Conservation (phyloP, 2,888 invertebrate species). For the Dryadula phaetusa region DNA sequence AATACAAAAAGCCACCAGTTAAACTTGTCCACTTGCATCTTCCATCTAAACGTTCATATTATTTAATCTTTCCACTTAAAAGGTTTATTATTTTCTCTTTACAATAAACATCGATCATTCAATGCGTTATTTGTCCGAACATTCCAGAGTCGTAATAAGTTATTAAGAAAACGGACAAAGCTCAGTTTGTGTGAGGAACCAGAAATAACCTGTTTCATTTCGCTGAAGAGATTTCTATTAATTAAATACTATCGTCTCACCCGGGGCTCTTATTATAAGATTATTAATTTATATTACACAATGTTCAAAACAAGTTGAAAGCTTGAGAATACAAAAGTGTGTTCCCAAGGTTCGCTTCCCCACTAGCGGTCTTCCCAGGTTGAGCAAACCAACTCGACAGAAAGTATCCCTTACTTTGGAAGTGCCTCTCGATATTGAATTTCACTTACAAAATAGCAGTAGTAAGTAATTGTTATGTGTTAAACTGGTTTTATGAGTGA, state of each 20-base stretch:
- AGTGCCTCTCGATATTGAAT: no score
- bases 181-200: neutral
- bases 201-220: conserved; percentile 10
- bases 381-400: no score
- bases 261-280: neutral
- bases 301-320: neutral
- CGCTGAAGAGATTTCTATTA: conserved; percentile 21
- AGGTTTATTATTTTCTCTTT: conserved; percentile 16
- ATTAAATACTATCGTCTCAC: conserved; percentile 19
- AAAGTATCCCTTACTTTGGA: no score
- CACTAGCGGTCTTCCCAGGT: no score
- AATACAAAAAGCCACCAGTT: neutral
- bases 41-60: conserved; percentile 16
- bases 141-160: conserved; percentile 24
- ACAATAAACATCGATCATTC: conserved; percentile 21
- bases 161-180: conserved; percentile 26
- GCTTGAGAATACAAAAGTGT: neutral
- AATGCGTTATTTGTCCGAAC: conserved; percentile 22
- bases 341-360: neutral
- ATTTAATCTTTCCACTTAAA: conserved; percentile 17
- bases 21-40: neutral
- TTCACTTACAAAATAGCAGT: no score
- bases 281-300: neutral
- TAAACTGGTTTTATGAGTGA: no score
- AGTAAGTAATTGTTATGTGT: no score